A percentile compares a stretch with the other conserved stretches of the same genome.
phyloP scores from a whole-genome alignment of 37 sponge, comb jelly and placozoan species.

The Ianthella basta region DNA sequence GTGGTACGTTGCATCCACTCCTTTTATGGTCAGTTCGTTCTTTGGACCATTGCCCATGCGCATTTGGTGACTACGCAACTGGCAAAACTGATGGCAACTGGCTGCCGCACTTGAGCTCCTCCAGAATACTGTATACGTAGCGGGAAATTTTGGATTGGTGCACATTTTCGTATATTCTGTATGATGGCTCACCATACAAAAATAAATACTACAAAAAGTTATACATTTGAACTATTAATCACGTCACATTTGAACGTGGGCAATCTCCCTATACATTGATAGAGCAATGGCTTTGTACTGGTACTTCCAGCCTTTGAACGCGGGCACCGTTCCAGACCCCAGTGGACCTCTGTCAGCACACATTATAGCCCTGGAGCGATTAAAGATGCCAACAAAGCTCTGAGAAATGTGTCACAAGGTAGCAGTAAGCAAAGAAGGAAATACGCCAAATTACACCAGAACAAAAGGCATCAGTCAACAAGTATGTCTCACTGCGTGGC shows the following conservation, averaged over 20 bases:
- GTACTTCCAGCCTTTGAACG: conserved; percentile 5
- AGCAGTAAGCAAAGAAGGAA: background rate
- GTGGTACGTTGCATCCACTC: too few relatives aligned
- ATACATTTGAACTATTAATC: background rate
- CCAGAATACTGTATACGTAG: too few relatives aligned
- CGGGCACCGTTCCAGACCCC: conserved; percentile 23
- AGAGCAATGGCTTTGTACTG: conserved; percentile 6
- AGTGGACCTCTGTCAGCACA: conserved; percentile 16
- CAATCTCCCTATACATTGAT: background rate
- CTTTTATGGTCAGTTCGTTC: too few relatives aligned
- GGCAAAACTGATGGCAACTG: too few relatives aligned
- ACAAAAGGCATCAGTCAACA: background rate
- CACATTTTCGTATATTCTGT: background rate
- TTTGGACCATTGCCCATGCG: too few relatives aligned
- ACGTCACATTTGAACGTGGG: conserved; percentile 5
- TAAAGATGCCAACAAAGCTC: conserved; percentile 4
- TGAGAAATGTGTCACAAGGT: conserved; percentile 12
- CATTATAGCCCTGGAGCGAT: conserved; percentile 3
- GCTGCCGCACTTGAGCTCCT: too few relatives aligned
- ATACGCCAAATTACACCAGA: conserved; percentile 10
- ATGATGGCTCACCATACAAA: conserved; percentile 16
- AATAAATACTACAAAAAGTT: conserved; percentile 16
- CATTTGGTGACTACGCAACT: too few relatives aligned
- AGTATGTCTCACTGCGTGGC: conserved; percentile 13
- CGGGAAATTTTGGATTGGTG: conserved; percentile 21